phyloP scores from a whole-genome alignment of 92 coral and sea anemone species.

The Umimayanthus chanpuru region DNA sequence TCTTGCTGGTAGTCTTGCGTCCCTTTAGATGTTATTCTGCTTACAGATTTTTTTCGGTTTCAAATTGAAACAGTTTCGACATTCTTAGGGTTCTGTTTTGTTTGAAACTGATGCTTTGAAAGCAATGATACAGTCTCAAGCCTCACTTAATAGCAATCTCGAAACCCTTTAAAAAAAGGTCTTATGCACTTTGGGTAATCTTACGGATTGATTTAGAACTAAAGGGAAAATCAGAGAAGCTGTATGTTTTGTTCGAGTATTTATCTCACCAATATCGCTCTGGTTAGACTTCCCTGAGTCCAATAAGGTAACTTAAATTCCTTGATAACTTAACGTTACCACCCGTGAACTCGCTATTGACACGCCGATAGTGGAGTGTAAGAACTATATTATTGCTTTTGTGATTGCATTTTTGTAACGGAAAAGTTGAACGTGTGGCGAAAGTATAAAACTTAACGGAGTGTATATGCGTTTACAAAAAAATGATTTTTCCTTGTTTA shows the following conservation, averaged over 20 bases:
- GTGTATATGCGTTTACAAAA: not conserved
- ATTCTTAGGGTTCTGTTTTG: not conserved
- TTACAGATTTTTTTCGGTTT: not conserved
- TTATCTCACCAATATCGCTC: not conserved
- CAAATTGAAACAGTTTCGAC: not conserved
- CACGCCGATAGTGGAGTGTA: not conserved
- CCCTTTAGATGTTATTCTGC: not conserved
- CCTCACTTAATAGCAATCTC: not conserved
- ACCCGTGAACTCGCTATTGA: slow-evolving; percentile 7
- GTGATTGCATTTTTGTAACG: not conserved
- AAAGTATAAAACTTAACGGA: no score
- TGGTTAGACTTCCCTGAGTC: not conserved
- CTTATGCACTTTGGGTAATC: not conserved
- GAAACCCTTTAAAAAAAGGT: not conserved
- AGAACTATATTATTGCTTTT: slow-evolving; percentile 35
- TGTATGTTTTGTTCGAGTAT: not conserved
- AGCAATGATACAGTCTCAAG: not conserved
- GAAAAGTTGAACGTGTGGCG: not conserved
- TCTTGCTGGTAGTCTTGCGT: not conserved
- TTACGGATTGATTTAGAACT: not conserved
- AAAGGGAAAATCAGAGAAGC: not conserved
- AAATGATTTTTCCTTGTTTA: no score
- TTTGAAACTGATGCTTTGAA: slow-evolving; percentile 6
- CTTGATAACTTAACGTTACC: not conserved
- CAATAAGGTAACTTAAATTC: not conserved